Base-by-base conservation (phyloP, 1,140 invertebrate species). In the Araneus ventricosus region DNA sequence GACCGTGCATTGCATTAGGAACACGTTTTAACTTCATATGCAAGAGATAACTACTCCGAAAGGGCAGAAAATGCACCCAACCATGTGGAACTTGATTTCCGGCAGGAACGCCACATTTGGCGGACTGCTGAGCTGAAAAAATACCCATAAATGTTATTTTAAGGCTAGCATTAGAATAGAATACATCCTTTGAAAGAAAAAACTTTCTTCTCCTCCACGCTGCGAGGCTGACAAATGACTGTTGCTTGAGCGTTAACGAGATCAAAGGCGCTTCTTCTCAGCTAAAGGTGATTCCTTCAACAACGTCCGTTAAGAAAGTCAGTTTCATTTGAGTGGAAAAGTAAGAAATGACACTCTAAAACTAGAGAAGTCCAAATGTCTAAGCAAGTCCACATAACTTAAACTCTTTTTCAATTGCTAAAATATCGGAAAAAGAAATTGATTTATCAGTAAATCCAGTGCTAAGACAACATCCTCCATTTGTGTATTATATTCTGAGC, bases 31-130 rank as follows among this genome's bases (percentile, higher is more conserved):
- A 67, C 39, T 34, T 88, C 87, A 37, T 30, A 79, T 34, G 75
- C 89, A 45, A 82, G 80, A 91, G 75, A 67, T 67, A 67, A 67
- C 63, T 67, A 67, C 63, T 90, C 45, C 24, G 52, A 87, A 63
- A 90, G 34, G 70, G 89, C 79, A 84, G 80, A 91, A 41, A 88
- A 59, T 82, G 90, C 90, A 61, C 24, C 37, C 90, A 92, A 57
- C 90, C 89, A 82, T 82, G 89, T 84, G 59, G 90, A 92, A 92
- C 90, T 86, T 59, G 34, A 41, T 92, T 92, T 92, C 90, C 90
- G 90, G 90, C 84, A 86, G 88, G 34, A 67, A 17, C 45, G 30
- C 80, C 79, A 91, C 52, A 86, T 92, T 70, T 86, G 90, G 84
- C 84, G 80, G 59, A 39, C 82, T 85, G 27, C 45, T 57, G 41